Evolutionary conservation across 2,888 invertebrate species (phyloP).

Genomic region (Eurytoma adleriae): DNA sequence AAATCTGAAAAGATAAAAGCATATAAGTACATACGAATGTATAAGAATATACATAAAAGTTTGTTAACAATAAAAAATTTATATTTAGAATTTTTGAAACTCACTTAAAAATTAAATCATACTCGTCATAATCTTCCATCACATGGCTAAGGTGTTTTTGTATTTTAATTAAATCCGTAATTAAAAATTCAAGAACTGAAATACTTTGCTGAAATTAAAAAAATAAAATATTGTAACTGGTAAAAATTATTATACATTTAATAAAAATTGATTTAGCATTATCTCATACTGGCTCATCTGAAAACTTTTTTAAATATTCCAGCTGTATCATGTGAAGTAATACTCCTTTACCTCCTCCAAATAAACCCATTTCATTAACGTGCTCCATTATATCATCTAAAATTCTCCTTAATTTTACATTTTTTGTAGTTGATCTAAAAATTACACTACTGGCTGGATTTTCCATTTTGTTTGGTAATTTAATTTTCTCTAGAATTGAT

Average conservation of each 20-base stretch:
- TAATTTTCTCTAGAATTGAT: constrained; percentile 46
- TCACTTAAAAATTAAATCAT: constrained; percentile 20
- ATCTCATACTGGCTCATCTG: constrained; percentile 64
- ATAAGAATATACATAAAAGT: too few species aligned
- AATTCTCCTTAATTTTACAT: constrained; percentile 75
- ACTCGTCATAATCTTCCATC: constrained; percentile 10
- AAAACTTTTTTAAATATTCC: constrained; percentile 79
- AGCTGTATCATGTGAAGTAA: constrained; percentile 80
- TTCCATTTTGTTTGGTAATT: constrained; percentile 8
- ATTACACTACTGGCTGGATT: constrained; percentile 65
- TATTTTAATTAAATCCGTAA: constrained; percentile 76
- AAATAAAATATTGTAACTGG: neutral
- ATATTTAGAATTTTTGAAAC: constrained; percentile 27
- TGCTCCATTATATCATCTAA: constrained; percentile 77
- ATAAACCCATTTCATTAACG: constrained; percentile 78
- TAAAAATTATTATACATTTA: neutral
- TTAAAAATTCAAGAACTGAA: constrained; percentile 68
- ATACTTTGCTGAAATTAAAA: constrained; percentile 60
- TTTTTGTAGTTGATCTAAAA: constrained; percentile 64
- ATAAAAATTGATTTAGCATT: too few species aligned
- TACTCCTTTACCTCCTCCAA: constrained; percentile 80
- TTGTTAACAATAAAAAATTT: constrained; percentile 23
- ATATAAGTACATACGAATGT: too few species aligned
- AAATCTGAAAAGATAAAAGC: constrained; percentile 62
- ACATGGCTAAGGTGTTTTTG: constrained; percentile 76